Conservation (phyloP, 1,140 invertebrate species). For the Calycopis cecrops region DNA sequence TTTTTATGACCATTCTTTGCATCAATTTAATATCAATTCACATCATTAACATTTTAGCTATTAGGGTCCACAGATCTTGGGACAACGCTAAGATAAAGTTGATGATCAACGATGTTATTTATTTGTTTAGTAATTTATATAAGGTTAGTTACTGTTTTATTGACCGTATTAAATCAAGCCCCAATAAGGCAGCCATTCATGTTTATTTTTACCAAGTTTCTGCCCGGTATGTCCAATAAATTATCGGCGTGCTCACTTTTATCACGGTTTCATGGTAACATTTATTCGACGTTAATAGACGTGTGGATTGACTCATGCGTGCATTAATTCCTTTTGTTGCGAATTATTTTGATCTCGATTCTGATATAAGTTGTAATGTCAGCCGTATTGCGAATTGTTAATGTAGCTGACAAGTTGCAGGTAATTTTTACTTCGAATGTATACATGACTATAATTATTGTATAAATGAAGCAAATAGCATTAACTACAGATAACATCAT, state of each 20-base stretch:
- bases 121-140: constrained; percentile 75
- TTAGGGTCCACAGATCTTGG: constrained; percentile 36
- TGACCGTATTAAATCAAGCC: constrained; percentile 71
- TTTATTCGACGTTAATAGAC: constrained; percentile 56
- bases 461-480: no score
- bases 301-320: constrained; percentile 39
- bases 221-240: constrained; percentile 70
- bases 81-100: constrained; percentile 51
- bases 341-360: constrained; percentile 11
- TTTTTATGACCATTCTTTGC: constrained; percentile 15
- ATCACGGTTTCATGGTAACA: constrained; percentile 59
- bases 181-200: constrained; percentile 74
- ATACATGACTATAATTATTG: no score
- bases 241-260: constrained; percentile 71
- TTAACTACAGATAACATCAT: no score
- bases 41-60: constrained; percentile 23
- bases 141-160: constrained; percentile 75
- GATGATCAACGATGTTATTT: constrained; percentile 68
- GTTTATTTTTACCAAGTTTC: constrained; percentile 74
- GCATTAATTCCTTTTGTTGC: no score
- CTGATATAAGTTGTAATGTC: no score
- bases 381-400: no score
- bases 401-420: no score
- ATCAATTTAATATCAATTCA: constrained; percentile 6
- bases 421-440: no score